A percentile compares a stretch with the other conserved stretches of the same genome.
phyloP scores from a whole-genome alignment of 2,797 vertebrate genomes.

The Carduelis carduelis region DNA sequence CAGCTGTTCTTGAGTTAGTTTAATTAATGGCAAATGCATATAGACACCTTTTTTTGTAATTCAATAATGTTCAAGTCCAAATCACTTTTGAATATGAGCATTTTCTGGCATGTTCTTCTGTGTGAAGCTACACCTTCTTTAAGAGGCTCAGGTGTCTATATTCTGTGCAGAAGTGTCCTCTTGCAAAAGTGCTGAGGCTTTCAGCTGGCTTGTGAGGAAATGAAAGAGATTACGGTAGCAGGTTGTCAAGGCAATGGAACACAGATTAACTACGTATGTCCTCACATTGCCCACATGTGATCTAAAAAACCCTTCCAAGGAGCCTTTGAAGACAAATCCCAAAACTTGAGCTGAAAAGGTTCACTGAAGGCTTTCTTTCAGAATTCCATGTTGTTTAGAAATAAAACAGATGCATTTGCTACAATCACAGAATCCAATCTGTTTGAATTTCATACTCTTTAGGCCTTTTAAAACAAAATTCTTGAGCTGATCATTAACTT shows the following conservation, averaged over 20 bases:
- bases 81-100: background rate
- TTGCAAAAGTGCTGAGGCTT: background rate
- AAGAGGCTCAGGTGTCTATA: background rate
- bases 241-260: background rate
- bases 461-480: background rate
- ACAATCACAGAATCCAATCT: background rate
- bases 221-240: background rate
- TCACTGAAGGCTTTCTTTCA: background rate
- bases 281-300: background rate
- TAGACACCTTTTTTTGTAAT: background rate
- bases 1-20: background rate
- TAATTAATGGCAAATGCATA: background rate
- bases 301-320: background rate
- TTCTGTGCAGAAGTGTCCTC: background rate
- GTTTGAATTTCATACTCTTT: background rate
- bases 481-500: background rate
- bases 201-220: background rate
- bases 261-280: background rate
- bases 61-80: background rate
- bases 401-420: background rate
- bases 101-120: background rate
- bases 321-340: background rate
- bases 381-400: background rate
- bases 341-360: background rate
- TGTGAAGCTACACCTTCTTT: background rate